phyloP scores from a whole-genome alignment of 2,797 vertebrate genomes.

The Neosilurus hyrtlii region DNA sequence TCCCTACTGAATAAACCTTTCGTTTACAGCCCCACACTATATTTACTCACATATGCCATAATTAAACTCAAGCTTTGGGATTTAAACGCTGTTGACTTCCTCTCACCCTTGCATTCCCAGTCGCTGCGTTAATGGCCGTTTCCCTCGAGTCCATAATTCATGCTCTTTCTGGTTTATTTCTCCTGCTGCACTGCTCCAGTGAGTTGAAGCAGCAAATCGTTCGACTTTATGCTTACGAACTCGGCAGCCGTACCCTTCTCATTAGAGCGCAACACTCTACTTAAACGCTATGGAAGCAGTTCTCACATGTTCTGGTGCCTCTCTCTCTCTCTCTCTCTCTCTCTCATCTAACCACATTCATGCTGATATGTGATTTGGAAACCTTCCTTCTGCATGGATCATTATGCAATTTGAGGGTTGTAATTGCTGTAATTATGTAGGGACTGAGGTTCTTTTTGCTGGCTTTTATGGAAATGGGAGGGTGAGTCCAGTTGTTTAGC shows the following conservation, averaged over 20 bases:
- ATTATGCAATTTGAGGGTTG: slow-evolving; percentile 57
- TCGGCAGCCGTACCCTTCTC: slow-evolving; percentile 44
- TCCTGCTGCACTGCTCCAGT: slow-evolving; percentile 51
- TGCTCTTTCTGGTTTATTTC: slow-evolving; percentile 46
- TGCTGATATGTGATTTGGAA: slow-evolving; percentile 47
- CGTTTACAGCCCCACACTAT: slow-evolving; percentile 9
- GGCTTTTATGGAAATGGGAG: slow-evolving; percentile 47
- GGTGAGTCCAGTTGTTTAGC: slow-evolving; percentile 47
- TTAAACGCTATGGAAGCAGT: slow-evolving; percentile 47
- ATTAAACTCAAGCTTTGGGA: slow-evolving; percentile 37
- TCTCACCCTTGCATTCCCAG: slow-evolving; percentile 47
- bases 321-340: slow-evolving; percentile 10
- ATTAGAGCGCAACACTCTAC: slow-evolving; percentile 41
- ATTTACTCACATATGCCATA: slow-evolving; percentile 31
- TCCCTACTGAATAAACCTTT: neutral
- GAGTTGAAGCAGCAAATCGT: slow-evolving; percentile 39
- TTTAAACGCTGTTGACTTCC: slow-evolving; percentile 44
- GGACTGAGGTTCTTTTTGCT: slow-evolving; percentile 48
- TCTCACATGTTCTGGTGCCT: slow-evolving; percentile 40
- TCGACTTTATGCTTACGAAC: slow-evolving; percentile 31
- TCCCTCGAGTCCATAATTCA: slow-evolving; percentile 53
- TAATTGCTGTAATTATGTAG: slow-evolving; percentile 58
- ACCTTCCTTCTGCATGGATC: slow-evolving; percentile 54
- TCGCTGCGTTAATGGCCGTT: slow-evolving; percentile 48
- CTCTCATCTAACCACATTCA: slow-evolving; percentile 37